phyloP scores from a whole-genome alignment of 2,113 vertebrate genomes.

The Muscicapa adusta region DNA sequence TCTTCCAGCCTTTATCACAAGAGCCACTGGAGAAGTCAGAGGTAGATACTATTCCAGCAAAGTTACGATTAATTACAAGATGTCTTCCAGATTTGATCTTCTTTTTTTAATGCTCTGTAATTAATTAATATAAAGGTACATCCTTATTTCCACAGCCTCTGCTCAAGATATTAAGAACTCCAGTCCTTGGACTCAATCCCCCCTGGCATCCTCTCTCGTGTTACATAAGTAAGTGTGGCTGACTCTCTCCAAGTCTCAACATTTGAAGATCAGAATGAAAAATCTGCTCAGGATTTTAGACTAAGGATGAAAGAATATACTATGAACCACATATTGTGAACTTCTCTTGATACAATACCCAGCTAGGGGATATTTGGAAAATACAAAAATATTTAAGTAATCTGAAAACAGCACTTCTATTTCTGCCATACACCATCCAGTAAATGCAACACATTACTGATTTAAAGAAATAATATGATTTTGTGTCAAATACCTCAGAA shows the following conservation, averaged over 20 bases:
- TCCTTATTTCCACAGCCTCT: not conserved
- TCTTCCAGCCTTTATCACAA: not conserved
- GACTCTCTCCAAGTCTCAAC: not conserved
- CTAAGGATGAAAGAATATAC: not conserved
- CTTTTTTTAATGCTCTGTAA: conserved; percentile 19
- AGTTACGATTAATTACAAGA: not conserved
- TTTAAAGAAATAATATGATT: not conserved
- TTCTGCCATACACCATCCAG: not conserved
- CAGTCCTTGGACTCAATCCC: not conserved
- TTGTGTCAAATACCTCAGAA: not conserved
- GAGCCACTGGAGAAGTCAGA: not conserved
- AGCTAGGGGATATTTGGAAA: not conserved
- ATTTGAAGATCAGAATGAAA: not conserved
- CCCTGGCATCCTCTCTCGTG: not conserved
- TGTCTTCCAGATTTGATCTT: not conserved
- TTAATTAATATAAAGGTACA: not conserved
- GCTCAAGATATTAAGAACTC: not conserved
- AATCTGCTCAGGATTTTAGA: not conserved
- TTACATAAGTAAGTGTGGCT: not conserved
- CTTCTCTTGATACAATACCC: not conserved
- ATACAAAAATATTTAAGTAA: not conserved
- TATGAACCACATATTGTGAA: not conserved
- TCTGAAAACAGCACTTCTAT: not conserved
- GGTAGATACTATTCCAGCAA: not conserved
- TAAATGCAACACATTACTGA: not conserved